Evolutionary conservation across 2,888 invertebrate genomes (phyloP).

Genomic region (Teinopalpus imperialis): DNA sequence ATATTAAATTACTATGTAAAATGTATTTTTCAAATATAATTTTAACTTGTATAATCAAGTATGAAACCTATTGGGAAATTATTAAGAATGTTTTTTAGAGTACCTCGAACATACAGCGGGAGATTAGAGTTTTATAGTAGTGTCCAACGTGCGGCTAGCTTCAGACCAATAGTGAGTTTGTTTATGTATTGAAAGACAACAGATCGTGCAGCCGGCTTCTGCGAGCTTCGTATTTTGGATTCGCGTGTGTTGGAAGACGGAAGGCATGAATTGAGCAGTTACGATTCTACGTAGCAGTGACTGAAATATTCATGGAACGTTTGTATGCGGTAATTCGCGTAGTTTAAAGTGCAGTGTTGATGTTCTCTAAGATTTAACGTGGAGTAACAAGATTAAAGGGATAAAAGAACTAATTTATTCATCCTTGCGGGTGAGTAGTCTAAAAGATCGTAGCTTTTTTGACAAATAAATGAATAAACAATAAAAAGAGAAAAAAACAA

Average conservation of each 20-base stretch:
- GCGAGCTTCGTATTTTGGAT: constrained; percentile 52
- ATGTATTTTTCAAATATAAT: constrained; percentile 2
- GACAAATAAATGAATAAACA: no score
- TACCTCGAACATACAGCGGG: no score
- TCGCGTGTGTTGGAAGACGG: constrained; percentile 59
- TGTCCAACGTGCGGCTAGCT: constrained; percentile 58
- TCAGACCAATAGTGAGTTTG: constrained; percentile 74
- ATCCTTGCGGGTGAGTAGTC: neutral
- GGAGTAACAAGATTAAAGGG: constrained; percentile 1
- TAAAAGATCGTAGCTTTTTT: no score
- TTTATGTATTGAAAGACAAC: constrained; percentile 80
- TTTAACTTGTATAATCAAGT: neutral
- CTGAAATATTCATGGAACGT: no score
- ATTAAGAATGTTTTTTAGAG: no score
- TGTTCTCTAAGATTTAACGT: constrained; percentile 35
- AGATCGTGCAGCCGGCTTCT: constrained; percentile 76
- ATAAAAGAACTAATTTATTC: neutral
- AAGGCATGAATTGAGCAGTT: constrained; percentile 59
- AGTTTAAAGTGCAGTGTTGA: constrained; percentile 59
- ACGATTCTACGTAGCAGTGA: constrained; percentile 36
- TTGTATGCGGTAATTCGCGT: constrained; percentile 33
- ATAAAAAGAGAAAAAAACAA: no score
- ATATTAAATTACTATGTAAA: constrained; percentile 5
- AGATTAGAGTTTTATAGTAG: constrained; percentile 1
- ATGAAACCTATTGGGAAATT: no score